Evolutionary conservation across 2,797 vertebrate species (phyloP).

Genomic region (Pangasius djambal): DNA sequence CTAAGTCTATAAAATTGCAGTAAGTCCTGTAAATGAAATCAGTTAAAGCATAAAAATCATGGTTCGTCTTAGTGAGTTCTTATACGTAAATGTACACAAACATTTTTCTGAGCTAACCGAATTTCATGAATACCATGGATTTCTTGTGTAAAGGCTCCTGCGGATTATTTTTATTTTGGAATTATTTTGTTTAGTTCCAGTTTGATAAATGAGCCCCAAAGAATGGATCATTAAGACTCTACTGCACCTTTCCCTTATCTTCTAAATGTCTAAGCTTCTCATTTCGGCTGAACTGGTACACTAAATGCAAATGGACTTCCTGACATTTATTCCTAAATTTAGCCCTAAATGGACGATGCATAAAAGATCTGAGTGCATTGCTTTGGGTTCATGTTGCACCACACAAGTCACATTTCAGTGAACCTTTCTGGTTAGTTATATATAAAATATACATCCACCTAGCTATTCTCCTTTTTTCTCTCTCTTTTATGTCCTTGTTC

Average conservation of each 20-base stretch:
- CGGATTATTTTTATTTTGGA: neutral
- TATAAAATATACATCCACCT: constrained; percentile 5
- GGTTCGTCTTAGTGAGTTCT: neutral
- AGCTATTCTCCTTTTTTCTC: constrained; percentile 23
- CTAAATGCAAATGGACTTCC: constrained; percentile 25
- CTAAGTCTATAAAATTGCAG: neutral
- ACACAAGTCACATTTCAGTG: constrained; percentile 23
- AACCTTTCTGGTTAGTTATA: constrained; percentile 19
- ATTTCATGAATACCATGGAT: neutral
- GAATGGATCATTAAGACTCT: neutral
- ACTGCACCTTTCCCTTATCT: neutral
- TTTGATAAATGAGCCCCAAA: neutral
- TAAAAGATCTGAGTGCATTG: neutral
- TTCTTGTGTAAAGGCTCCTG: neutral
- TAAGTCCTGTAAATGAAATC: neutral
- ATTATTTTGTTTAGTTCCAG: neutral
- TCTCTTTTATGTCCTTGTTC: constrained; percentile 31
- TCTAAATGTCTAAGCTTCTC: constrained; percentile 23
- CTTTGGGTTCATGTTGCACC: constrained; percentile 18
- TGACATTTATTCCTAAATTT: constrained; percentile 13
- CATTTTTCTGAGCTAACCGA: neutral
- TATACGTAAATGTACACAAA: neutral
- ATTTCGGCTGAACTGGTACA: constrained; percentile 6
- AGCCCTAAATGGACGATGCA: neutral
- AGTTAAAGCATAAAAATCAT: neutral